A percentile compares a stretch with the other conserved stretches of the same genome.
phyloP scores from a whole-genome alignment of 2,888 invertebrate genomes.

The Acheta domesticus region DNA sequence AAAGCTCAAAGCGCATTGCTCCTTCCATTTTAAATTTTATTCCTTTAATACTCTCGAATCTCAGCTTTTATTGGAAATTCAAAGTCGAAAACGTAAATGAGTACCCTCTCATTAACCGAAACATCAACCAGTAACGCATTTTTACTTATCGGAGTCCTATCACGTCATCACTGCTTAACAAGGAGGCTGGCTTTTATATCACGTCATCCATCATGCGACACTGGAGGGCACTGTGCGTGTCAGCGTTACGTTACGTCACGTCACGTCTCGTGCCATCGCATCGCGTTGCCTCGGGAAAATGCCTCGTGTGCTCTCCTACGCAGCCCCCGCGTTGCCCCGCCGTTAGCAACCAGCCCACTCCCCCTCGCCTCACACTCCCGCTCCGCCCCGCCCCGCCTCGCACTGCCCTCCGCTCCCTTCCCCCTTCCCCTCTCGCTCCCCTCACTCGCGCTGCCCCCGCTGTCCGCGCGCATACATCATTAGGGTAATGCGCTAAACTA shows the following conservation, averaged over 20 bases:
- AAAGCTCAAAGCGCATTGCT: no score
- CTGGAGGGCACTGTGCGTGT: no score
- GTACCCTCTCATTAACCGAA: no score
- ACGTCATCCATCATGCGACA: no score
- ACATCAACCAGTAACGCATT: no score
- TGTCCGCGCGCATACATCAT: neutral
- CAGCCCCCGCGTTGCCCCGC: neutral
- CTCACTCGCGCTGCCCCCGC: neutral
- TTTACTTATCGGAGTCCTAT: no score
- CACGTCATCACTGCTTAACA: no score
- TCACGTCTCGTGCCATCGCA: neutral
- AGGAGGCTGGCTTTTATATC: no score
- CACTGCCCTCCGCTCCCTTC: neutral
- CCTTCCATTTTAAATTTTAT: no score
- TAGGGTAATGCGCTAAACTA: slow-evolving; percentile 18
- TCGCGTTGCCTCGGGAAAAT: neutral
- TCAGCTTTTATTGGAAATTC: no score
- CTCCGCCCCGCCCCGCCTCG: neutral
- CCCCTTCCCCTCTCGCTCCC: neutral
- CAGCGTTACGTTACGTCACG: neutral
- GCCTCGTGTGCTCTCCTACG: neutral
- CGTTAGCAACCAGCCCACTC: neutral
- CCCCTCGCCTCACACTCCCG: neutral
- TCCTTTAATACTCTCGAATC: no score
- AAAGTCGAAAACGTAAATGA: no score